Percentiles rank a stretch among this genome's conserved stretches.
phyloP scores from a whole-genome alignment of 2,113 vertebrate genomes.

The Podarcis muralis region DNA sequence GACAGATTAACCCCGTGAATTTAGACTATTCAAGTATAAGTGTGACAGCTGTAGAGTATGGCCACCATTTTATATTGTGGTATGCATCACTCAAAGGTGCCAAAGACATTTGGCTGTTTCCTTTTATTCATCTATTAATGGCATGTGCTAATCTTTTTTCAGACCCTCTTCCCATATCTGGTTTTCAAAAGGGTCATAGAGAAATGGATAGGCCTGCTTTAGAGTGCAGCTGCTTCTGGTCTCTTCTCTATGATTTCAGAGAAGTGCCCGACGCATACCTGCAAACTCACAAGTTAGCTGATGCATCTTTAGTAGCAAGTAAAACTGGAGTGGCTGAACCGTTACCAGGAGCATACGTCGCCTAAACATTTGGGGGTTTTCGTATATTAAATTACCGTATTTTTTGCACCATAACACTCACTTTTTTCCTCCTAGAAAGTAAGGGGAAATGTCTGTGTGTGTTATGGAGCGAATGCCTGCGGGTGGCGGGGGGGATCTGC shows the following conservation, averaged over 20 bases:
- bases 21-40: neutral
- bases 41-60: neutral
- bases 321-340: neutral
- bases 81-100: constrained; percentile 4
- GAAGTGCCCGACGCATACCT: neutral
- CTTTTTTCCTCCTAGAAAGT: too few relatives aligned
- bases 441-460: too few relatives aligned
- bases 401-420: too few relatives aligned
- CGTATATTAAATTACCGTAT: neutral
- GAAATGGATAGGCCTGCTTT: constrained; percentile 19
- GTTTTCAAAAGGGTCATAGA: neutral
- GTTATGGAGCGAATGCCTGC: too few relatives aligned
- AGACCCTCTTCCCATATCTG: neutral
- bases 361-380: neutral
- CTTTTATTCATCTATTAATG: constrained; percentile 28
- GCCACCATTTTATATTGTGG: neutral
- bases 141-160: constrained; percentile 20
- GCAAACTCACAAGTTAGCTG: neutral
- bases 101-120: constrained; percentile 9
- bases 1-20: neutral
- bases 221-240: constrained; percentile 7
- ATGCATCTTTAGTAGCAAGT: neutral
- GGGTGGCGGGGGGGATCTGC: too few relatives aligned
- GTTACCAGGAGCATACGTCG: neutral
- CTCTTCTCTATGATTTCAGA: constrained; percentile 5